Evolutionary conservation across 2,888 invertebrate genomes (phyloP), one percentile per base, ranked within the genome.

Genomic region (Drosophila hamatofila): DNA sequence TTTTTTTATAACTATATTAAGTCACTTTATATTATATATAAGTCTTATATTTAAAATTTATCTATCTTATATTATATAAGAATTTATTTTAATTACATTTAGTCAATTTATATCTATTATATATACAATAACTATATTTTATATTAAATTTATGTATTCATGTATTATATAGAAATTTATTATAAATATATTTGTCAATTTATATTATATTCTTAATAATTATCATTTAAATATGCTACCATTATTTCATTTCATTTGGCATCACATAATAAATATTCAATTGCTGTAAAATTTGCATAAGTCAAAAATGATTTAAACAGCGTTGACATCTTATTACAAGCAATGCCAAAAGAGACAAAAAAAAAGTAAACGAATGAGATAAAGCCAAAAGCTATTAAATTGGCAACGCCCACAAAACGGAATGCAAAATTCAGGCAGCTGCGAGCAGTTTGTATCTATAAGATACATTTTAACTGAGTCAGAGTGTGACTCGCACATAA

Each of bases 261-360:
- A 51, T 39, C 56, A 56, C 51, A 37, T 59, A 61, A 58, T 63
- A 60, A 72, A 67, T 57, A 48, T 59, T 60, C 48, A 55, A 51
- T 65, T 65, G 56, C 46, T 63, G 52, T 30, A 42, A 42, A 18
- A 60, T 68, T 60, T 52, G 33, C 56, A 59, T 69, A 51, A 51
- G 23, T 11, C 37, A 33, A 56, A 78, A 83, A 75, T 84, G 67
- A 78, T 75, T 78, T 80, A 63, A 76, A 66, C 73, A 77, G 82
- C 85, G 89, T 86, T 88, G 89, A 89, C 89, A 82, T 90, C 88
- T 83, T 82, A 88, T 89, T 88, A 79, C 65, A 78, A 80, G 73
- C 83, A 78, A 37, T 79, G 78, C 76, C 85, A 84, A 87, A 73
- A 80, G 25, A 42, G 12, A 14, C 2, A 9, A 16, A 69, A 55